Base-by-base conservation (phyloP, 1,140 invertebrate genomes). In the Brachionus plicatilis region DNA sequence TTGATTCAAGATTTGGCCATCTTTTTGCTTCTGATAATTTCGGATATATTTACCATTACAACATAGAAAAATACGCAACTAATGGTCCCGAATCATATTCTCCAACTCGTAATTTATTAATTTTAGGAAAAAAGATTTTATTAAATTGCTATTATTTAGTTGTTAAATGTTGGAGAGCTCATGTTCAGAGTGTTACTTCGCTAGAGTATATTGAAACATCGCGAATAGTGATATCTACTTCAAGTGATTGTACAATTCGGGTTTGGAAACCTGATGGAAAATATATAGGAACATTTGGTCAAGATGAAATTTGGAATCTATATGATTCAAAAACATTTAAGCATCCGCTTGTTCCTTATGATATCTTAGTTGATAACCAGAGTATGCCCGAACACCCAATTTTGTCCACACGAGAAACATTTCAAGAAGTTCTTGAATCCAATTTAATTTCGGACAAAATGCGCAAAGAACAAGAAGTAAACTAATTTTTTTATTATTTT, bases 291-390 rank as follows among this genome's bases (percentile, higher is more conserved):
- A 89, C 89, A 53, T 89, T 89, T 86, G 89, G 89, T 47, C 89
- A 90, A 85, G 86, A 87, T 45, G 87, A 89, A 50, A 84, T 86
- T 0, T 90, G 89, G 89, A 88, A 89, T 83, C 84, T 90, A 5
- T 88, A 88, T 84, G 88, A 89, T 60, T 85, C 86, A 20, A 70
- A 85, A 7, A 88, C 89, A 12, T 90, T 85, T 80, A 86, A 88
- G 60, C 89, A 90, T 83, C 89, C 89, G 24, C 89, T 89, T 87
- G 88, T 90, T 47, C 89, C 89, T 24, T 89, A 88, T 84, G 89
- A 90, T 86, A 88, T 90, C 7, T 87, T 90, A 47, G 53, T 89
- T 85, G 88, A 90, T 83, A 88, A 89, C 7, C 86, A 88, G 85
- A 89, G 88, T 86, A 85, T 90, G 72, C 89, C 89, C 0, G 82